Evolutionary conservation across 2,797 vertebrate genomes (phyloP), one percentile per base, ranked within the genome.

Genomic region (Coreius guichenoti): DNA sequence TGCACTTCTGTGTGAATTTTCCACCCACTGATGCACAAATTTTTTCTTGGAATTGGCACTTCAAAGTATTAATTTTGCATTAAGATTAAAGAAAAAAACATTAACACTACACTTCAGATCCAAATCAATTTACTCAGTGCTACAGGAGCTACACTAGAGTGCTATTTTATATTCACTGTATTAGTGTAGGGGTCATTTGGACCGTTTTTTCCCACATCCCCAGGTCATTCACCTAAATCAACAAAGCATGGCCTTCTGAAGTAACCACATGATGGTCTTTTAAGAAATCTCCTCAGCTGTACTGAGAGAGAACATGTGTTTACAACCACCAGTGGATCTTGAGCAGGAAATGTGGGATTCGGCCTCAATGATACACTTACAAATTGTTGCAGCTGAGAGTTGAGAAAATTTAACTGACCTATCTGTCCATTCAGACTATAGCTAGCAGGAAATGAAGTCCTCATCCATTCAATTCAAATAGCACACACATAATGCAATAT

Each of bases 261-360:
- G 87, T 85, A 90, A 43, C 43, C 56, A 47, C 69, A 85, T 61
- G 79, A 77, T 75, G 54, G 36, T 82, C 69, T 82, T 84, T 86
- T 81, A 80, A 67, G 69, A 39, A 54, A 29, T 73, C 67, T 68
- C 54, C 80, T 82, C 79, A 85, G 87, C 79, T 80, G 82, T 73
- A 7, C 63, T 79, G 29, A 51, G 69, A 77, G 36, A 70, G 45
- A 84, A 81, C 77, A 82, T 82, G 58, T 83, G 72, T 84, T 85
- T 85, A 81, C 56, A 83, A 70, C 70, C 80, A 72, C 9, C 19
- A 54, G 67, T 56, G 21, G 73, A 65, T 79, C 21, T 39, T 63
- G 76, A 84, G 77, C 83, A 85, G 86, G 80, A 87, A 89, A 85
- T 67, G 65, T 65, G 54, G 82, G 76, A 70, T 86, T 81, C 16